Percentiles rank a stretch among this genome's conserved stretches.
phyloP scores from a whole-genome alignment of 2,888 invertebrate species.

The Spicauda simplicius region DNA sequence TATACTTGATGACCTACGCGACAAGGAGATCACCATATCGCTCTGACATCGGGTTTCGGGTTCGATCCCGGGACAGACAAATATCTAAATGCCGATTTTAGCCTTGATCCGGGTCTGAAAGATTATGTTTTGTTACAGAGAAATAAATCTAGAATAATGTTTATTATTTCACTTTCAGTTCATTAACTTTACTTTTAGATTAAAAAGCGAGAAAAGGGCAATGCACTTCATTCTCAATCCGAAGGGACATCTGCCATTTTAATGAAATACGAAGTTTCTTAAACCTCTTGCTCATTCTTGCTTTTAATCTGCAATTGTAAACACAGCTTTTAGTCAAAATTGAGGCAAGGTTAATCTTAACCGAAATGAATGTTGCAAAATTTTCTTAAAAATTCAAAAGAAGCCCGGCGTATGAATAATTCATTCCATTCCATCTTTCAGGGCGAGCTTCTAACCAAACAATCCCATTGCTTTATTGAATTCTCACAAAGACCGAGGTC shows the following conservation, averaged over 20 bases:
- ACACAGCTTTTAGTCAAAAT: too few relatives aligned
- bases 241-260: neutral
- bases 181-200: too few relatives aligned
- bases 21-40: too few relatives aligned
- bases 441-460: slow-evolving; percentile 36
- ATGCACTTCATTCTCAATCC: neutral
- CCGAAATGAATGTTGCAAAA: slow-evolving; percentile 24
- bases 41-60: too few relatives aligned
- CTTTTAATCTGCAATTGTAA: slow-evolving; percentile 24
- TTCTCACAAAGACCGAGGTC: slow-evolving; percentile 36
- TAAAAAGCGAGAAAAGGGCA: neutral
- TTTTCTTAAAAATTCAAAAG: slow-evolving; percentile 34
- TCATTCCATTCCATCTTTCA: slow-evolving; percentile 38
- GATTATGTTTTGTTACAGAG: too few relatives aligned
- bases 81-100: too few relatives aligned
- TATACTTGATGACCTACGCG: too few relatives aligned
- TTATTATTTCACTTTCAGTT: too few relatives aligned
- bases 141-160: too few relatives aligned
- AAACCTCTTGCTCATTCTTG: neutral
- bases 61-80: too few relatives aligned
- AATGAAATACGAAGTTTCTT: neutral
- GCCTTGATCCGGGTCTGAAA: too few relatives aligned
- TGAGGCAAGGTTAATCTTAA: neutral
- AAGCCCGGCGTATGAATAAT: slow-evolving; percentile 35
- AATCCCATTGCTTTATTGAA: slow-evolving; percentile 40